Evolutionary conservation across 2,888 invertebrate genomes (phyloP).

Genomic region (Parnassius apollo): DNA sequence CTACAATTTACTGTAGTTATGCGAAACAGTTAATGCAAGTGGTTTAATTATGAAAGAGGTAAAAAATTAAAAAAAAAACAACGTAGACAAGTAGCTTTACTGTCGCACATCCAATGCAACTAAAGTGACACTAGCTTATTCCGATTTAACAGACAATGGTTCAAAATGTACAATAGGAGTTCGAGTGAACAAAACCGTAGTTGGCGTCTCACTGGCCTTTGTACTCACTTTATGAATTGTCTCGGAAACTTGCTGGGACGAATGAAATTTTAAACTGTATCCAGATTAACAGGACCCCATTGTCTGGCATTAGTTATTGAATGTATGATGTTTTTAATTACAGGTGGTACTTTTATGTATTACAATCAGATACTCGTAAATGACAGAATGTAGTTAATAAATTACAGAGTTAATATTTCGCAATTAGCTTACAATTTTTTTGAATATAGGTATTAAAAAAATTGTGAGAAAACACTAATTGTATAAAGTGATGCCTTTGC

Average conservation of each 20-base stretch:
- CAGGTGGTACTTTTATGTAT: too few species aligned
- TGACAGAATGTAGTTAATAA: neutral
- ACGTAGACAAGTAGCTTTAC: constrained; percentile 26
- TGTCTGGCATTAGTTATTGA: constrained; percentile 28
- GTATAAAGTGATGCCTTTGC: too few species aligned
- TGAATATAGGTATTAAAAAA: too few species aligned
- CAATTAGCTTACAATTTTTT: too few species aligned
- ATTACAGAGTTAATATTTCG: too few species aligned
- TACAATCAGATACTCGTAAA: too few species aligned
- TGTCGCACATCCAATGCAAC: constrained; percentile 30
- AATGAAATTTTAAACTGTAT: constrained; percentile 36
- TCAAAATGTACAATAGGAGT: constrained; percentile 37
- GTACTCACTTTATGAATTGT: constrained; percentile 40
- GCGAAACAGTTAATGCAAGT: too few species aligned
- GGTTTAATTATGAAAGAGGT: constrained; percentile 15
- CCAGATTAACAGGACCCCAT: constrained; percentile 32
- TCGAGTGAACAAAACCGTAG: constrained; percentile 38
- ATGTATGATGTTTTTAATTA: constrained; percentile 27
- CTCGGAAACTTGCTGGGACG: constrained; percentile 32
- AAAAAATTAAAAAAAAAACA: constrained; percentile 10
- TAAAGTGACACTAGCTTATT: constrained; percentile 40
- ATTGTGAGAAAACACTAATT: too few species aligned
- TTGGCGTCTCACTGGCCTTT: constrained; percentile 34
- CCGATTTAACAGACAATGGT: constrained; percentile 41
- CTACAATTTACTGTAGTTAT: too few species aligned